phyloP scores from a whole-genome alignment of 2,113 vertebrate species.

The Eulemur rufifrons region DNA sequence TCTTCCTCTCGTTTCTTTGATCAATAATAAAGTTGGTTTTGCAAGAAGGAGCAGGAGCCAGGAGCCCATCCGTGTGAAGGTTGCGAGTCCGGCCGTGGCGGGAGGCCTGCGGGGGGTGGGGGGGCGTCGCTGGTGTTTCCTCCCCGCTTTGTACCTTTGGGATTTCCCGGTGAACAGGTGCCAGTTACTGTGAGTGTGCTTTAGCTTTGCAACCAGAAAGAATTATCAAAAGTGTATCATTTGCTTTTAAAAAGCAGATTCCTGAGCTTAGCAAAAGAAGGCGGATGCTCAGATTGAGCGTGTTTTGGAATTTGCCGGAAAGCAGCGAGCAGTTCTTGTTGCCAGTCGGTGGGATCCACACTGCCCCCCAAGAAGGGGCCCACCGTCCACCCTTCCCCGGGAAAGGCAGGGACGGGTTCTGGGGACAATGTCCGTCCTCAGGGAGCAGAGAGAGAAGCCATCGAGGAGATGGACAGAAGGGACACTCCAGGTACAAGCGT shows the following conservation, averaged over 20 bases:
- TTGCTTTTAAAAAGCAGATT: background rate
- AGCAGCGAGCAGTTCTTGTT: rapidly evolving
- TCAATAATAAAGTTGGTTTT: background rate
- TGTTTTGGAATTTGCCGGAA: background rate
- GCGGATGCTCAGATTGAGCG: rapidly evolving
- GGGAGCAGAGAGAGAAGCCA: background rate
- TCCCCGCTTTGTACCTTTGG: background rate
- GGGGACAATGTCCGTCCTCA: background rate
- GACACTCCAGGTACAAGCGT: background rate
- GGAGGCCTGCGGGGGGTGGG: rapidly evolving
- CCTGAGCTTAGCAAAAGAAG: background rate
- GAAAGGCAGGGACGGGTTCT: too few species aligned
- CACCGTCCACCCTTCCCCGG: rapidly evolving
- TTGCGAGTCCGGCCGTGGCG: rapidly evolving
- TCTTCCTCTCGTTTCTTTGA: background rate
- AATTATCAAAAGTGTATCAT: background rate
- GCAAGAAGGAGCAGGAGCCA: background rate
- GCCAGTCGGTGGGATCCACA: background rate
- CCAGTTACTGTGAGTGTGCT: background rate
- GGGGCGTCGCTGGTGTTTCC: rapidly evolving
- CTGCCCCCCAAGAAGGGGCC: background rate
- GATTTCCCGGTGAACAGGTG: rapidly evolving
- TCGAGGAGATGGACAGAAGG: rapidly evolving
- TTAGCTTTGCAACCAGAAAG: background rate
- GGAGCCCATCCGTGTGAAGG: background rate